Base-by-base conservation (phyloP, 1,140 invertebrate species). In the Nilaparvata lugens region DNA sequence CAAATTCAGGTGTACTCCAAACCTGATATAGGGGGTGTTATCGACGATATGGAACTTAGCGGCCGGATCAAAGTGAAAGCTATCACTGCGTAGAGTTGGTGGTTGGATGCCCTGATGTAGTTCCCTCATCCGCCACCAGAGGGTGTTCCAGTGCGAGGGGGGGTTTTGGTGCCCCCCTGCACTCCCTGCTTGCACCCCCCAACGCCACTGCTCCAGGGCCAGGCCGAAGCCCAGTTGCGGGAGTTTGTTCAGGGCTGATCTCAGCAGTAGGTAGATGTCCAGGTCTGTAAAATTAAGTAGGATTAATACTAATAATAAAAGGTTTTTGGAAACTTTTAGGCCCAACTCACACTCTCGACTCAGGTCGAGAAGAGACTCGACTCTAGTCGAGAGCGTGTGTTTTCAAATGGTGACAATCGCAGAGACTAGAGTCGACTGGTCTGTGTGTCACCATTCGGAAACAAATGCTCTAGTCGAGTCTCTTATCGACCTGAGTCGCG, bases 201-300 rank as follows among this genome's bases (percentile, higher is more conserved):
- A 92, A 31, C 89, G 74, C 75, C 86, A 92, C 64, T 83, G 78
- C 66, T 92, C 89, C 42, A 91, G 78, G 1, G 87, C 65, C 55
- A 87, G 79, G 0, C 81, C 82, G 72, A 84, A 90, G 2, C 87
- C 84, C 40, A 92, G 76, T 67, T 89, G 81, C 0, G 88, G 85
- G 31, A 93, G 73, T 72, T 88, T 90, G 25, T 82, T 77, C 23
- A 92, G 69, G 2, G 86, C 88, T 67, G 82, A 82, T 54, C 74
- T 75, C 57, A 90, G 67, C 19, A 90, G 71, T 3, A 82, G 19
- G 23, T 40, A 25, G 7, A 65, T 58, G n/a, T 61, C 60, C 14
- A 60, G 19, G 40, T 61, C 64, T 66, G 58, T n/a, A 64, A 62
- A 43, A 42, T 19, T 16, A 24, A n/a, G n/a, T n/a, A n/a, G n/a